These are phyloP conservation scores for Theristus sp. DNA, from an alignment of 2,888 invertebrate genomes.

Conservation along the genomic window DNA sequence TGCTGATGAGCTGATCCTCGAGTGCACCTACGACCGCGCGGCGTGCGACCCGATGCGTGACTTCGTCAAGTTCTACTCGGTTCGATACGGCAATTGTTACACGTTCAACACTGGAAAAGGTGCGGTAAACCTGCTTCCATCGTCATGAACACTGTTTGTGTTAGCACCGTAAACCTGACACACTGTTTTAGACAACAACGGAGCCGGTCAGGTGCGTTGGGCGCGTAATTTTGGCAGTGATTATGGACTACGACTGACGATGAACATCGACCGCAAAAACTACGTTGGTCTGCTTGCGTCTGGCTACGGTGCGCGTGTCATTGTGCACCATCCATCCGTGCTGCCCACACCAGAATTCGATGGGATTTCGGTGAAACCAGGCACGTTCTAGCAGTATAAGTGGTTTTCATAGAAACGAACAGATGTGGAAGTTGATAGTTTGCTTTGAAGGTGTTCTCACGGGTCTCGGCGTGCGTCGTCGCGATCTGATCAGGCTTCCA, in stretches of 20 bases:
- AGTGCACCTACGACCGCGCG: not conserved
- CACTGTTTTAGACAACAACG: not conserved
- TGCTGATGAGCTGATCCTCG: not conserved
- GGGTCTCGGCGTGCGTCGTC: not conserved
- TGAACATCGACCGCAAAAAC: not conserved
- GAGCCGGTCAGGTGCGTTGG: not conserved
- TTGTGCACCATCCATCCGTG: not conserved
- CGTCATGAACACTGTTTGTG: too few species aligned
- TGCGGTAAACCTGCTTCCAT: too few species aligned
- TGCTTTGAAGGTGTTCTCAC: too few species aligned
- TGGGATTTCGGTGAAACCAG: not conserved
- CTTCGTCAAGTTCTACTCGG: not conserved
- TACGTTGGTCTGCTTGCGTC: not conserved
- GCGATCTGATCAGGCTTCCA: not conserved
- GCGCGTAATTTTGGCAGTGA: not conserved
- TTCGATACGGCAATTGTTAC: not conserved
- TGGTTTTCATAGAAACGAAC: too few species aligned
- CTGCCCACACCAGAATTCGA: not conserved
- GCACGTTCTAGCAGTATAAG: too few species aligned
- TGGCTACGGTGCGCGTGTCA: not conserved
- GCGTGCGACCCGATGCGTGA: not conserved
- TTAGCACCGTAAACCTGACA: too few species aligned
- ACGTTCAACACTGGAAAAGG: not conserved
- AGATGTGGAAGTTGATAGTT: too few species aligned
- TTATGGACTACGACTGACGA: not conserved